phyloP scores from a whole-genome alignment of 2,113 vertebrate genomes.

The Gymnobelideus leadbeateri region DNA sequence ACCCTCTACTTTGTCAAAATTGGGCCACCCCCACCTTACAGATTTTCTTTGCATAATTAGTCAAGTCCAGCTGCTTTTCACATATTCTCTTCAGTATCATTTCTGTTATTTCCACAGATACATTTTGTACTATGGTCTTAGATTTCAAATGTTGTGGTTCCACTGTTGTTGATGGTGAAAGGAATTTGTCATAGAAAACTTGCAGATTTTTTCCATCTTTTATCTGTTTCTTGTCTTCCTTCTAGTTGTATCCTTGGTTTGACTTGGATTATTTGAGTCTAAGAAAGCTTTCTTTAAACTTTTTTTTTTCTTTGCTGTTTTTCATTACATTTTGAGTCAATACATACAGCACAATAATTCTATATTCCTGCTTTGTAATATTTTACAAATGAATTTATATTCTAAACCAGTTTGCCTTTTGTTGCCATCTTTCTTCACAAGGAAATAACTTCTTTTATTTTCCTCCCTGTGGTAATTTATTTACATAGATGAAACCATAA shows the following conservation, averaged over 20 bases:
- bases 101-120: neutral
- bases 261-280: neutral
- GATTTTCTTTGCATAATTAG: neutral
- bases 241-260: neutral
- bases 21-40: neutral
- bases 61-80: neutral
- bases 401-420: neutral
- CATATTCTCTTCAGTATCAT: neutral
- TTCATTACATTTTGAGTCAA: neutral
- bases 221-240: neutral
- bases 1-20: neutral
- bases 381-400: neutral
- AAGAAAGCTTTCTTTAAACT: neutral
- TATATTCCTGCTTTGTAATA: neutral
- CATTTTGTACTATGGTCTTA: neutral
- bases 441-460: neutral
- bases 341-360: neutral
- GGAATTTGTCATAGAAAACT: neutral
- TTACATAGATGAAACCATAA: neutral
- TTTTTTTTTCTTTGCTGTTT: neutral
- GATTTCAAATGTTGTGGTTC: neutral
- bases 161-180: neutral
- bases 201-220: constrained; percentile 6
- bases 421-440: neutral
- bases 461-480: neutral